Conservation (phyloP, 2,888 invertebrate species). For the Drosophila recens region DNA sequence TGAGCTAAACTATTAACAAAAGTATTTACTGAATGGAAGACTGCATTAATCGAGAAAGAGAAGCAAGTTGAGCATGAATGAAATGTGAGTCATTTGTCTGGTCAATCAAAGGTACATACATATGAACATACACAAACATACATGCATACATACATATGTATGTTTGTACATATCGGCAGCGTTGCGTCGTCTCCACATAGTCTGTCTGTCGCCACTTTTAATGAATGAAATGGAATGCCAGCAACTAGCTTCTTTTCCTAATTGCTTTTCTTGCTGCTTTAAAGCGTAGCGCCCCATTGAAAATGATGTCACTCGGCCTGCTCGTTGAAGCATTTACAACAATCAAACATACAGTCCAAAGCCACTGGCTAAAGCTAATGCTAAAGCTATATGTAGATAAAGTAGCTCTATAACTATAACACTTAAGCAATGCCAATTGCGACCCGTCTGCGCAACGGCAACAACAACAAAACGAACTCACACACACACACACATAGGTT, state of each 20-base stretch:
- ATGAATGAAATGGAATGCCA: conserved; percentile 78
- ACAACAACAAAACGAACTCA: conserved; percentile 27
- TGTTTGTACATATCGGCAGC: conserved; percentile 12
- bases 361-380: conserved; percentile 11
- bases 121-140: conserved; percentile 4
- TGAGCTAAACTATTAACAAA: conserved; percentile 39
- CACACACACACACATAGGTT: conserved; percentile 14
- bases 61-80: conserved; percentile 43
- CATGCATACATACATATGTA: conserved; percentile 4
- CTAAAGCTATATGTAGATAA: conserved; percentile 10
- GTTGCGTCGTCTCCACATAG: conserved; percentile 65
- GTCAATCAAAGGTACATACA: conserved; percentile 33
- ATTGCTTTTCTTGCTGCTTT: conserved; percentile 70
- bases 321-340: conserved; percentile 47
- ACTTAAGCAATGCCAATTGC: conserved; percentile 30
- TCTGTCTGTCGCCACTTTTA: conserved; percentile 77
- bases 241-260: conserved; percentile 60
- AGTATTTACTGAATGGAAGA: conserved; percentile 53
- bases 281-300: conserved; percentile 61
- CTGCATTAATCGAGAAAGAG: conserved; percentile 23
- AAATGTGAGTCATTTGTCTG: conserved; percentile 59
- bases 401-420: conserved; percentile 27
- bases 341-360: conserved; percentile 6
- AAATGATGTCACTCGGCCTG: conserved; percentile 73
- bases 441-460: conserved; percentile 39